Evolutionary conservation across 2,888 invertebrate genomes (phyloP).

Genomic region (Lypha dubia): DNA sequence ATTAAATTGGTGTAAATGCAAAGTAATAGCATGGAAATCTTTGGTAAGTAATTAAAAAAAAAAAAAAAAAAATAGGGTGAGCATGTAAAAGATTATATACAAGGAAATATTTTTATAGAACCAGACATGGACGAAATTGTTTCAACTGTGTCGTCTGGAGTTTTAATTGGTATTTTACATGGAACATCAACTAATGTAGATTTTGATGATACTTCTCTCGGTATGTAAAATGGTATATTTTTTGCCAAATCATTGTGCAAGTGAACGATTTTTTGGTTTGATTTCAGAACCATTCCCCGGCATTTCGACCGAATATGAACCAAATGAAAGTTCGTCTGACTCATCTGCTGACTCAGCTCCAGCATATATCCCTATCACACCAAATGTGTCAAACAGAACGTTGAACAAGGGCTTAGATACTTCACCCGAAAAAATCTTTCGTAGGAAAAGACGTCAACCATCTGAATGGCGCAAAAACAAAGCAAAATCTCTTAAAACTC

Average conservation of each 20-base stretch:
- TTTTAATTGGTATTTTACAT: neutral
- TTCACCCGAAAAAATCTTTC: constrained; percentile 30
- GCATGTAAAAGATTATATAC: constrained; percentile 1
- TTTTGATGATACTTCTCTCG: neutral
- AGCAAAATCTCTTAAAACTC: constrained; percentile 36
- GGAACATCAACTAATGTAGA: constrained; percentile 2
- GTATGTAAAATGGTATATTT: neutral
- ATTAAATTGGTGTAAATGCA: neutral
- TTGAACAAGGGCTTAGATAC: constrained; percentile 32
- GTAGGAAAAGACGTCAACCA: constrained; percentile 20
- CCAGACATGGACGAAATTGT: neutral
- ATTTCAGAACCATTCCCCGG: constrained; percentile 40
- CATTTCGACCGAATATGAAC: constrained; percentile 35
- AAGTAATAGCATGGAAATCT: neutral
- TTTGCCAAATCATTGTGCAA: neutral
- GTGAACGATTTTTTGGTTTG: neutral
- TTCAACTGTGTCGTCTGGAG: too few species aligned
- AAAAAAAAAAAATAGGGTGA: too few species aligned
- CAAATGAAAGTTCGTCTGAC: constrained; percentile 34
- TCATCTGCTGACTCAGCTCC: constrained; percentile 25
- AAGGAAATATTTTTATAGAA: constrained; percentile 1
- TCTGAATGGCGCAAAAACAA: constrained; percentile 37
- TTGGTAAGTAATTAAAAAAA: neutral
- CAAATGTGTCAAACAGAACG: constrained; percentile 9
- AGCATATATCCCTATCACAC: constrained; percentile 16